Conservation (phyloP, 2,797 vertebrate genomes). For the Hybognathus amarus region DNA sequence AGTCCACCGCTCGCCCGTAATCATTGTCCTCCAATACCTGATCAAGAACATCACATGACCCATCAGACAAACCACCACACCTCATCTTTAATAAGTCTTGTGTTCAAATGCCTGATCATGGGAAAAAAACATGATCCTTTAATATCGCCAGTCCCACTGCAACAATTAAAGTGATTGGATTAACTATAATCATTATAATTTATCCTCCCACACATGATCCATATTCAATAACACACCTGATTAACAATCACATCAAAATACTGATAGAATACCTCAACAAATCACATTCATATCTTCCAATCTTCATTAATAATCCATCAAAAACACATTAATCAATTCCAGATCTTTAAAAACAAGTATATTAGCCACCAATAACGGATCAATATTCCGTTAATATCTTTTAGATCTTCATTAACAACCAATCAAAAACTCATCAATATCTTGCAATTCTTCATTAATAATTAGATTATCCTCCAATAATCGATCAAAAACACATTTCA, state of each 20-base stretch:
- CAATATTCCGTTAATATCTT: neutral
- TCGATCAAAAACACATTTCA: too few relatives aligned
- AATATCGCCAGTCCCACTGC: neutral
- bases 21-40: slow-evolving; percentile 97
- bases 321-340: too few relatives aligned
- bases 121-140: neutral
- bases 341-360: neutral
- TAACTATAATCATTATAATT: neutral
- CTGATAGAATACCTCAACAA: neutral
- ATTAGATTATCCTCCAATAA: neutral
- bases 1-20: slow-evolving; percentile 95
- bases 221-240: neutral
- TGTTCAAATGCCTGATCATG: neutral
- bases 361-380: neutral
- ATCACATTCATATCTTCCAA: neutral
- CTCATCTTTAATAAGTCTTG: neutral
- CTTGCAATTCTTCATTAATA: too few relatives aligned
- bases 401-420: neutral
- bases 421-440: too few relatives aligned
- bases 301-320: neutral
- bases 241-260: neutral
- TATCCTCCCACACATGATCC: neutral
- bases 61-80: neutral
- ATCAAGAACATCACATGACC: slow-evolving; percentile 65
- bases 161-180: too few relatives aligned